A percentile compares a stretch with the other conserved stretches of the same genome.
phyloP scores from a whole-genome alignment of 2,888 invertebrate genomes.

The Oligia latruncula region DNA sequence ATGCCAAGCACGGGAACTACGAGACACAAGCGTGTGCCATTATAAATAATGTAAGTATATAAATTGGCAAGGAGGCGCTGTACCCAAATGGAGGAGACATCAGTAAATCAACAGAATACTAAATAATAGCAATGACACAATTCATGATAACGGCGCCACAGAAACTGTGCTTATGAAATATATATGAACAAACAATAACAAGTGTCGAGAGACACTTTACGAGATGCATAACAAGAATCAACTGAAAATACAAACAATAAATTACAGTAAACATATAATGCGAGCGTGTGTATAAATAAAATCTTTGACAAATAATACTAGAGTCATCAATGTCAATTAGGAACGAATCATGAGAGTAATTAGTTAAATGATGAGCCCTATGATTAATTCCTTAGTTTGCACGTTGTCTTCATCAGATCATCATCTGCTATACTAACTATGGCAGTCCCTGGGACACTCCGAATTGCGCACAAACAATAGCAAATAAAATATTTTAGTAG shows the following conservation, averaged over 20 bases:
- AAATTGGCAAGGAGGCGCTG: slow-evolving; percentile 71
- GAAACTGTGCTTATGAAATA: slow-evolving; percentile 47
- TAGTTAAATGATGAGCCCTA: slow-evolving; percentile 18
- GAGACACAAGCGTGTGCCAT: slow-evolving; percentile 66
- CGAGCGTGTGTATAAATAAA: background rate
- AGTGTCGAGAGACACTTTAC: slow-evolving; percentile 32
- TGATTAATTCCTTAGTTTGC: slow-evolving; percentile 23
- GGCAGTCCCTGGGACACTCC: background rate
- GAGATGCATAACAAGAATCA: slow-evolving; percentile 26
- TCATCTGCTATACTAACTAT: background rate
- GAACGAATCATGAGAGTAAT: slow-evolving; percentile 23
- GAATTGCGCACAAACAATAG: slow-evolving; percentile 21
- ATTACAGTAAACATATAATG: background rate
- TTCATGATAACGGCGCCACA: slow-evolving; percentile 67
- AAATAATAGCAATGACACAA: slow-evolving; percentile 78
- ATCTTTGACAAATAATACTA: slow-evolving; percentile 38
- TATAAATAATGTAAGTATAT: slow-evolving; percentile 72
- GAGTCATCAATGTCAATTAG: slow-evolving; percentile 56
- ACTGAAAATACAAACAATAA: slow-evolving; percentile 30
- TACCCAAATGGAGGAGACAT: slow-evolving; percentile 65
- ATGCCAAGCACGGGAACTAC: slow-evolving; percentile 64
- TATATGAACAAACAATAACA: slow-evolving; percentile 51
- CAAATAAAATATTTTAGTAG: slow-evolving; percentile 15
- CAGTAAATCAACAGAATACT: slow-evolving; percentile 75
- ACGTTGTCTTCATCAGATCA: background rate